A percentile compares a stretch with the other conserved stretches of the same genome.
Evolutionary conservation across 1,140 invertebrate genomes (phyloP).

Genomic region (Mylabris phalerata): DNA sequence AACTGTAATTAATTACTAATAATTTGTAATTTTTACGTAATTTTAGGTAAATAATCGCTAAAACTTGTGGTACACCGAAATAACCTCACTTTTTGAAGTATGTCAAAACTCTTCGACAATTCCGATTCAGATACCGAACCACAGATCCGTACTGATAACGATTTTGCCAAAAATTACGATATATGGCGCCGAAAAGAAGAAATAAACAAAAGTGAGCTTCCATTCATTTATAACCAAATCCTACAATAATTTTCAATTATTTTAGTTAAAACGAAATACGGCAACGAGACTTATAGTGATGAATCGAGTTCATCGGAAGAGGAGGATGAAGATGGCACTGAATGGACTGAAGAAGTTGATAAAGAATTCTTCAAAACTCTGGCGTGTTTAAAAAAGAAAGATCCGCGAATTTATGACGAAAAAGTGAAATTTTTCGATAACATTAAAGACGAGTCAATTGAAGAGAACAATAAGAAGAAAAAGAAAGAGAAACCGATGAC

Average conservation of each 20-base stretch:
- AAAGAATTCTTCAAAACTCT: constrained; percentile 81
- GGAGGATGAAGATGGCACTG: constrained; percentile 59
- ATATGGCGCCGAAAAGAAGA: constrained; percentile 78
- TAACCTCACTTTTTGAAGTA: not conserved
- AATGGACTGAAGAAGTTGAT: constrained; percentile 60
- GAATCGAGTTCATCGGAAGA: constrained; percentile 40
- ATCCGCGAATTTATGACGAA: constrained; percentile 81
- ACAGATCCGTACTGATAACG: constrained; percentile 63
- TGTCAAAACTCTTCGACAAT: constrained; percentile 39
- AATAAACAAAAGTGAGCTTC: constrained; percentile 67
- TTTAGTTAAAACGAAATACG: constrained; percentile 69
- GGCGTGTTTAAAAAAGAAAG: constrained; percentile 76
- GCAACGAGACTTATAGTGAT: constrained; percentile 44
- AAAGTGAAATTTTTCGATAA: constrained; percentile 67
- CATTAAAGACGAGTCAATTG: constrained; percentile 33
- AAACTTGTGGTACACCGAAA: too few relatives aligned
- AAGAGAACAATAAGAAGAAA: constrained; percentile 35
- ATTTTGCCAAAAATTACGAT: constrained; percentile 78
- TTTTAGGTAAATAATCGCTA: too few relatives aligned
- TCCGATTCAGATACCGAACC: constrained; percentile 43
- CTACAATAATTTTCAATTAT: constrained; percentile 9
- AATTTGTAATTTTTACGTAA: too few relatives aligned
- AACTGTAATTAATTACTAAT: too few relatives aligned
- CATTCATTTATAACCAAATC: too few relatives aligned
- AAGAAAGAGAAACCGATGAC: constrained; percentile 55